Conservation (phyloP, 2,113 vertebrate genomes). For the Oreocharis arfaki region DNA sequence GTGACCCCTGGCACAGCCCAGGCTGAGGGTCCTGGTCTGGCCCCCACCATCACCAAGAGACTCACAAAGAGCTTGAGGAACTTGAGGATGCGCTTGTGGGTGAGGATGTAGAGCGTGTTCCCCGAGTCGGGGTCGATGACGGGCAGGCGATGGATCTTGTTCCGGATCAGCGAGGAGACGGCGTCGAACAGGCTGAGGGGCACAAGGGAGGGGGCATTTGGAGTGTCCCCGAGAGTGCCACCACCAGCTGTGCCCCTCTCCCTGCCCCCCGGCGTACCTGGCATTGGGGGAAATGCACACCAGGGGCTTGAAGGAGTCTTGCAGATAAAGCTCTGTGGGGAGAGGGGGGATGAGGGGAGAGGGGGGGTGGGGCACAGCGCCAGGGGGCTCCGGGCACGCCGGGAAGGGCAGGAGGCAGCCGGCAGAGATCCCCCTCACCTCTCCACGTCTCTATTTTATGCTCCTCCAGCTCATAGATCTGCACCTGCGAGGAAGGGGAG, state of each 20-base stretch:
- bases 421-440: conserved; percentile 72
- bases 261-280: conserved; percentile 70
- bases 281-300: conserved; percentile 96
- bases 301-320: conserved; percentile 95
- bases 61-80: conserved; percentile 98
- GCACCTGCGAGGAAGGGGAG: conserved; percentile 77
- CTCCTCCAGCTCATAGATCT: conserved; percentile 97
- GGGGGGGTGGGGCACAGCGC: not conserved
- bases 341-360: too few species aligned
- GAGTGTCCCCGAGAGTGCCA: accelerated
- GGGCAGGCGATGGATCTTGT: conserved; percentile 96
- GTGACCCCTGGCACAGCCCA: not conserved
- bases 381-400: accelerated
- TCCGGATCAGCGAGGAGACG: conserved; percentile 89
- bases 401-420: accelerated
- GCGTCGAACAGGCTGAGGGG: conserved; percentile 90
- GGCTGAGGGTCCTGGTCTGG: accelerated
- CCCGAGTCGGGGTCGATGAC: conserved; percentile 93
- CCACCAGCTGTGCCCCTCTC: not conserved
- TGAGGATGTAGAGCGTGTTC: conserved; percentile 95
- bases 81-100: conserved; percentile 98
- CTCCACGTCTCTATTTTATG: conserved; percentile 99
- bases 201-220: not conserved
- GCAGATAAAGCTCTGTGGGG: conserved; percentile 87
- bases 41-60: not conserved